These are phyloP conservation scores for Cephalopterus ornatus DNA, from an alignment of 2,113 vertebrate species.

Conservation along the genomic window DNA sequence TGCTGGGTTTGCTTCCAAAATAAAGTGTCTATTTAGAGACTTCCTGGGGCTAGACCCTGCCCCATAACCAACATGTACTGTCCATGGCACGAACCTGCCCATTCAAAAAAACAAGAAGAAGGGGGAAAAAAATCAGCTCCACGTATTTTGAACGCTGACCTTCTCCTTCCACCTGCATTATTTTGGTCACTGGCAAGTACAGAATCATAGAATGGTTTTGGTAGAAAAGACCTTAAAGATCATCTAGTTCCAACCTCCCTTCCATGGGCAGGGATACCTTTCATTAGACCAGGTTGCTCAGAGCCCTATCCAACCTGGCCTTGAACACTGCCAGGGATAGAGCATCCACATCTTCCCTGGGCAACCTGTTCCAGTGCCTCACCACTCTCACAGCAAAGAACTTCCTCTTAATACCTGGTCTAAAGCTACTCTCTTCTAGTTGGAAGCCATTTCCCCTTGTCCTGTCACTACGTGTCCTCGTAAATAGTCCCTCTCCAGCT, in stretches of 20 bases:
- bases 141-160: not conserved
- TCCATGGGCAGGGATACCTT: not conserved
- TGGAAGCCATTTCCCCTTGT: not conserved
- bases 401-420: not conserved
- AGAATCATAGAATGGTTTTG: not conserved
- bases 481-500: not conserved
- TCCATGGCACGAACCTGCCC: accelerated
- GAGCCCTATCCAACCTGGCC: not conserved
- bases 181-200: not conserved
- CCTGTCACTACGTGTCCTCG: not conserved
- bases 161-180: accelerated
- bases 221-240: not conserved
- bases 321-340: not conserved
- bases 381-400: not conserved
- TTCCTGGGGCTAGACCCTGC: not conserved
- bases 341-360: not conserved
- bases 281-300: not conserved
- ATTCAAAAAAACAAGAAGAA: not conserved
- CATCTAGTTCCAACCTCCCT: not conserved
- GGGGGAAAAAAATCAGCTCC: accelerated
- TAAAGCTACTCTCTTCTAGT: not conserved
- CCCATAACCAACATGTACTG: not conserved
- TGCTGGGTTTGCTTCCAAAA: not conserved
- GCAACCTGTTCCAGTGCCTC: not conserved
- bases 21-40: not conserved